Base-by-base conservation (phyloP, 1,140 invertebrate genomes). In the Eciton burchellii region DNA sequence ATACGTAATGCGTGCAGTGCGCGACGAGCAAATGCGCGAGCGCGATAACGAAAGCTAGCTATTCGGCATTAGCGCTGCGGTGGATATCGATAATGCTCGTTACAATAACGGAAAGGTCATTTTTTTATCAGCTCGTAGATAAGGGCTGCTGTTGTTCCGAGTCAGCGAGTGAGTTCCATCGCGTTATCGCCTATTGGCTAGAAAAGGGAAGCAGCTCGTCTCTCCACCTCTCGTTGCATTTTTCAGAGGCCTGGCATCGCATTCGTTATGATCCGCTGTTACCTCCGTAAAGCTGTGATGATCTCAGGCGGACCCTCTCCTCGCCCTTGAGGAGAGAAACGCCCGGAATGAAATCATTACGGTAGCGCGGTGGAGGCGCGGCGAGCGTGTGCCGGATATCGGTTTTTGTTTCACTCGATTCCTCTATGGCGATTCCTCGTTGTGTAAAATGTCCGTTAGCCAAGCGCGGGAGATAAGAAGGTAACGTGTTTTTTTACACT, bases 401-500 rank as follows among this genome's bases (percentile, higher is more conserved):
- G n/a, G n/a, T n/a, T n/a, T n/a, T n/a, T n/a, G n/a, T n/a, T n/a
- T n/a, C n/a, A n/a, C n/a, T n/a, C n/a, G n/a, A 45, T 41, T 21
- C 4, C n/a, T 26, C 6, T 35, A 35, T 35, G 2, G 2, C 35
- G 6, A 45, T 5, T 24, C 49, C 29, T 79, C 57, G 12, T 70
- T 45, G 35, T 56, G 62, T 57, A 12, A 21, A 62, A 26, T 71
- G 26, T 60, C 24, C n/a, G 79, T 83, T 87, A 26, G 35, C 85
- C 85, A 82, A 83, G 83, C 87, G 87, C 85, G 81, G 54, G n/a
- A 89, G 90, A 91, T 90, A 91, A 90, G 82, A 47, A 79, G 73
- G 84, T 81, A 77, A 87, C 74, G 35, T 59, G 21, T 57, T 43
- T 63, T 81, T 54, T 88, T 82, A 77, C 54, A 83, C 83, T 83